Evolutionary conservation across 2,797 vertebrate genomes (phyloP), one percentile per base, ranked within the genome.

Genomic region (Rhyacichthys aspro): DNA sequence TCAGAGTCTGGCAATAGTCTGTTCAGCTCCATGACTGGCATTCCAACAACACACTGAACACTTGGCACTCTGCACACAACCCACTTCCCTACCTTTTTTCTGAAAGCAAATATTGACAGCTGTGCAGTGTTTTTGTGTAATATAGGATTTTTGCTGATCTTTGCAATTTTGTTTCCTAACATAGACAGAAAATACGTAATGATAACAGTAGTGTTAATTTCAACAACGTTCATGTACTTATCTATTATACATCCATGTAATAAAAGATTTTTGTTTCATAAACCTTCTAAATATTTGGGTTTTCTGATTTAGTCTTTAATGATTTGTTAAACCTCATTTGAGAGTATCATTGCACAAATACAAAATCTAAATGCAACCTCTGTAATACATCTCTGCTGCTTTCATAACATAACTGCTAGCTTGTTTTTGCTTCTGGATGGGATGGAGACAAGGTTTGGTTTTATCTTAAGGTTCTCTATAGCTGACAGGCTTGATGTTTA

Each of bases 401-500:
- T 77, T 76, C 52, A 11, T 75, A 79, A 73, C 55, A 77, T 59
- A 65, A 77, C 61, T 73, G 54, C 68, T 67, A 36, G 67, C 71
- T 73, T 71, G 74, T 79, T 70, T 87, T 74, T 77, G 73, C 80
- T 85, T 81, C 79, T 79, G 77, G 80, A 79, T 73, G 74, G 79
- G 77, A 82, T 80, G 82, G 83, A 74, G 79, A 84, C 74, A 81
- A 74, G 81, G 73, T 81, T 79, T 87, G 79, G 87, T 86, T 84
- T 86, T 74, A 87, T 88, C 81, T 90, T 85, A 90, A 91, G 87
- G 86, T 89, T 87, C 70, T 88, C 67, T 79, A 74, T 88, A 78
- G 82, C 86, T 90, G 59, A 76, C 72, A 66, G 85, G 82, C 80
- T 77, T 67, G 76, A 74, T 72, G 81, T 66, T 58, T 34, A 76